A percentile compares a stretch with the other conserved stretches of the same genome.
Evolutionary conservation across 2,888 invertebrate species (phyloP).

Genomic region (Gisinianus flammeolus): DNA sequence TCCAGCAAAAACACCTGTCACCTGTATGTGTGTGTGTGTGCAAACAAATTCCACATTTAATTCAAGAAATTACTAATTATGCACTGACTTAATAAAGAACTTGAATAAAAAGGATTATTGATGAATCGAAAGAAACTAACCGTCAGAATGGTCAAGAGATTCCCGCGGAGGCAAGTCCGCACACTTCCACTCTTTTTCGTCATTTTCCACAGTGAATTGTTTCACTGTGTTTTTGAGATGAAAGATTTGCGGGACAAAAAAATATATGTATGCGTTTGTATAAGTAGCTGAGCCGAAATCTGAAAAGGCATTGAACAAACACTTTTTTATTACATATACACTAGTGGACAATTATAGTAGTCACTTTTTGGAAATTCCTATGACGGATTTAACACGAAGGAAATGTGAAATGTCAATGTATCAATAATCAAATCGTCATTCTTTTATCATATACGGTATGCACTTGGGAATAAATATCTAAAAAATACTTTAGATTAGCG

Average conservation of each 20-base stretch:
- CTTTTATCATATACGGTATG: neutral
- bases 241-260: too few species aligned
- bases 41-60: neutral
- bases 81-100: neutral
- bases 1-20: conserved; percentile 79
- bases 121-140: conserved; percentile 55
- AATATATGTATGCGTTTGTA: too few species aligned
- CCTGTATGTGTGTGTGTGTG: neutral
- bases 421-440: neutral
- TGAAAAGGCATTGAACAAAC: neutral
- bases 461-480: neutral
- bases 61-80: too few species aligned
- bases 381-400: neutral
- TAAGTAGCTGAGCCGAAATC: neutral
- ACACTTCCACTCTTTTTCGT: neutral
- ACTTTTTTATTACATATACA: neutral
- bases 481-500: neutral
- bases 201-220: neutral
- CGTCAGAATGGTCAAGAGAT: conserved; percentile 81
- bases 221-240: neutral
- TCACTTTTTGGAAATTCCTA: neutral
- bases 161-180: conserved; percentile 69
- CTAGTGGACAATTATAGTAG: neutral
- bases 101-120: neutral
- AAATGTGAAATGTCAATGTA: too few species aligned